phyloP scores from a whole-genome alignment of 1,140 invertebrate species.

The Trachymyrmex cornetzi region DNA sequence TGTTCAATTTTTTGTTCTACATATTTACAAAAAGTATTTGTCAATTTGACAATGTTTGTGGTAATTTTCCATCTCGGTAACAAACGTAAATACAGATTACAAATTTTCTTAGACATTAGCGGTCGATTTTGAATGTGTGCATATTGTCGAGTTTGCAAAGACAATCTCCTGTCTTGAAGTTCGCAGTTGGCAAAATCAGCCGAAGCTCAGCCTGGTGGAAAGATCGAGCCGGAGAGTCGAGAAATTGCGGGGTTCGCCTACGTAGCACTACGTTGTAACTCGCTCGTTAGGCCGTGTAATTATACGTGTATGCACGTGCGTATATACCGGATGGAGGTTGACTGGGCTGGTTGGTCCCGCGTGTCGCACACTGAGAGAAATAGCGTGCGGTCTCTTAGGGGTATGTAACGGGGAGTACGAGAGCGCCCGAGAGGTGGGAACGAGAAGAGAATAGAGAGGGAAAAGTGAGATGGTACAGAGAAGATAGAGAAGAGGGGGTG shows the following conservation, averaged over 20 bases:
- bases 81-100: background rate
- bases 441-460: conserved; percentile 22
- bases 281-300: conserved; percentile 69
- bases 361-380: conserved; percentile 72
- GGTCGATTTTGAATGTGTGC: background rate
- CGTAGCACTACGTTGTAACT: conserved; percentile 82
- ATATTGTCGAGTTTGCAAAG: background rate
- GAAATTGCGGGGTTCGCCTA: conserved; percentile 82
- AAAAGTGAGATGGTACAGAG: conserved; percentile 35
- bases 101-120: background rate
- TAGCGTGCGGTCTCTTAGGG: conserved; percentile 38
- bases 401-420: conserved; percentile 9
- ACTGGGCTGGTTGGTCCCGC: conserved; percentile 48
- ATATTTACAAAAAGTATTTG: background rate
- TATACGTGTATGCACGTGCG: conserved; percentile 67
- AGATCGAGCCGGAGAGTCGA: conserved; percentile 71
- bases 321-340: conserved; percentile 54
- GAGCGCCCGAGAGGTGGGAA: conserved; percentile 32
- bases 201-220: conserved; percentile 55
- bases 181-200: conserved; percentile 20
- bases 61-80: background rate
- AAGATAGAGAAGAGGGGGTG: background rate
- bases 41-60: background rate
- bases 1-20: background rate
- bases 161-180: background rate